phyloP scores from a whole-genome alignment of 2,113 vertebrate genomes.

The Equus quagga region DNA sequence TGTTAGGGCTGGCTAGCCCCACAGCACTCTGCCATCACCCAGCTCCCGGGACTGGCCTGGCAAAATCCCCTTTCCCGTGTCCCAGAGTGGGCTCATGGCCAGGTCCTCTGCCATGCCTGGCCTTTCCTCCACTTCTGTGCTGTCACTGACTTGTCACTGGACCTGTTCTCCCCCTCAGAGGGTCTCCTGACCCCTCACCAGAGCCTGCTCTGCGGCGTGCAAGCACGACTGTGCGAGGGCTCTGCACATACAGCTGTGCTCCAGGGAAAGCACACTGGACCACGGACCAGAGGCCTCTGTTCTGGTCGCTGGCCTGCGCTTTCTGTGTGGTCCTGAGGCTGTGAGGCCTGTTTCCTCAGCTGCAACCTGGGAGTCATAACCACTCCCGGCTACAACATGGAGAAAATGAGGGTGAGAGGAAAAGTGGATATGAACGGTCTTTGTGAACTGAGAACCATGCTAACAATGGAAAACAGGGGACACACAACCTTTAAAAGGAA shows the following conservation, averaged over 20 bases:
- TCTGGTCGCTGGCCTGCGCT: background rate
- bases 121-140: background rate
- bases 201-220: background rate
- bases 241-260: background rate
- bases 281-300: background rate
- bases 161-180: background rate
- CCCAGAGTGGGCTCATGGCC: background rate
- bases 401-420: background rate
- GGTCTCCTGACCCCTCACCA: background rate
- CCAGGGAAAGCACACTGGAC: rapidly evolving
- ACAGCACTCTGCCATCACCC: background rate
- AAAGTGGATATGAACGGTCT: background rate
- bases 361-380: background rate
- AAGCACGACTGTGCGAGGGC: rapidly evolving
- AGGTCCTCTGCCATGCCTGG: background rate
- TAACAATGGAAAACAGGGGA: background rate
- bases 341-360: conserved; percentile 3
- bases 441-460: background rate
- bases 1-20: background rate
- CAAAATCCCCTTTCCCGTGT: background rate
- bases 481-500: background rate
- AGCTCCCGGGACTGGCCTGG: background rate
- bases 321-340: background rate
- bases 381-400: background rate
- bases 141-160: background rate